phyloP scores from a whole-genome alignment of 2,888 invertebrate genomes.

The Sympetrum striolatum region DNA sequence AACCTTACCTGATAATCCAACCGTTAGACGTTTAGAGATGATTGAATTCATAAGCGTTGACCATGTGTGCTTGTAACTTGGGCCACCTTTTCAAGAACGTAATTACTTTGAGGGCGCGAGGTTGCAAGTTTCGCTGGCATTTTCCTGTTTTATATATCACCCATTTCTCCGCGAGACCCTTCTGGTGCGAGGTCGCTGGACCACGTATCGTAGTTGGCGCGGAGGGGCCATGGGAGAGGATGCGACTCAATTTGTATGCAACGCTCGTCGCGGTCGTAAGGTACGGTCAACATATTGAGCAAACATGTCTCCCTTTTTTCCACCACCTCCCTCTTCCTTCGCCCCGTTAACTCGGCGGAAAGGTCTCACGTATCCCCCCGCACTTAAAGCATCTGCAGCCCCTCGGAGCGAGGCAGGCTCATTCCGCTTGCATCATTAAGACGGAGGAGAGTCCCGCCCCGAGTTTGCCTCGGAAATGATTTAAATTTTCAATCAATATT shows the following conservation, averaged over 20 bases:
- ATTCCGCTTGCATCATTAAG: background rate
- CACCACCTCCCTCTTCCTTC: background rate
- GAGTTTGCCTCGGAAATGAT: background rate
- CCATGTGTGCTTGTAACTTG: too few species aligned
- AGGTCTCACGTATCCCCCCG: background rate
- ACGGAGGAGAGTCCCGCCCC: background rate
- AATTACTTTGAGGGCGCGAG: background rate
- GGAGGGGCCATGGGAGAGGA: background rate
- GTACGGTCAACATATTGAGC: background rate
- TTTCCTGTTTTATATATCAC: background rate
- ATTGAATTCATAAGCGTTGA: too few species aligned
- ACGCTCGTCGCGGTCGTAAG: background rate
- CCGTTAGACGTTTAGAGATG: too few species aligned
- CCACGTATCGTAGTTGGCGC: background rate
- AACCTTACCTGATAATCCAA: too few species aligned
- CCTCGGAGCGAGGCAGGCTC: background rate
- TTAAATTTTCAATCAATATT: background rate
- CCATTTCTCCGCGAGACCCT: background rate
- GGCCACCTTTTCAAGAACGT: background rate
- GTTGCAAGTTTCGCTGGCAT: background rate
- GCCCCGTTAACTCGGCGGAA: background rate
- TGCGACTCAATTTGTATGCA: background rate
- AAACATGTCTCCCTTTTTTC: background rate
- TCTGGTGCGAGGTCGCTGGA: background rate
- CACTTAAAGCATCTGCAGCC: background rate